phyloP scores from a whole-genome alignment of 1,140 invertebrate species.

The Cephus cinctus region DNA sequence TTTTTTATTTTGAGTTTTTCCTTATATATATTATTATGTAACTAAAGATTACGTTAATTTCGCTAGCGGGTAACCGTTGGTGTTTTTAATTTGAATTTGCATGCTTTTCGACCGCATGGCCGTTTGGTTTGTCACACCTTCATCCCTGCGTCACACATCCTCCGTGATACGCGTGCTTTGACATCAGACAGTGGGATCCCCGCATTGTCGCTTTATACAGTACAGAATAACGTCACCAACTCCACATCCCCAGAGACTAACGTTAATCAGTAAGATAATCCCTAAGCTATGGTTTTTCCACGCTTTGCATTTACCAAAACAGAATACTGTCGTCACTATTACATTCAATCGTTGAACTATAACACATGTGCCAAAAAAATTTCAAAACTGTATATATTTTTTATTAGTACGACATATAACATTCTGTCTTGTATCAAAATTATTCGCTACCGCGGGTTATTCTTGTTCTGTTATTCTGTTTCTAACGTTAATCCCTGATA shows the following conservation, averaged over 20 bases:
- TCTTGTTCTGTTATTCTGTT: neutral
- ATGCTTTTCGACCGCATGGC: constrained; percentile 20
- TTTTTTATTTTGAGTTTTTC: neutral
- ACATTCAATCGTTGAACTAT: too few relatives aligned
- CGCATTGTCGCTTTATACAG: constrained; percentile 11
- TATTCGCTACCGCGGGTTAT: constrained; percentile 1
- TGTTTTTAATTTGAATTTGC: constrained; percentile 16
- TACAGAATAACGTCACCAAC: neutral
- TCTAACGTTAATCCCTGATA: constrained; percentile 9
- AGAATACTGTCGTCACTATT: too few relatives aligned
- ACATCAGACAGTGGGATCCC: constrained; percentile 22
- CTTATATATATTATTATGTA: neutral
- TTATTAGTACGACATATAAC: too few relatives aligned
- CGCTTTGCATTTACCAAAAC: too few relatives aligned
- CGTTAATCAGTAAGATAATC: constrained; percentile 21
- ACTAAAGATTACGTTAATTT: neutral
- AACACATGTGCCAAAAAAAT: too few relatives aligned
- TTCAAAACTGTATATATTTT: too few relatives aligned
- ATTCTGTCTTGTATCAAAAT: too few relatives aligned
- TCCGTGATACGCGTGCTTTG: constrained; percentile 12
- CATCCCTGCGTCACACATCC: neutral
- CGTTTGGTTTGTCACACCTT: constrained; percentile 13
- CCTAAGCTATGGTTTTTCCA: too few relatives aligned
- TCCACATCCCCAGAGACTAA: constrained; percentile 11
- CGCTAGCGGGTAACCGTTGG: neutral